Base-by-base conservation (phyloP, 2,888 invertebrate genomes). In the Tortrix viridana region DNA sequence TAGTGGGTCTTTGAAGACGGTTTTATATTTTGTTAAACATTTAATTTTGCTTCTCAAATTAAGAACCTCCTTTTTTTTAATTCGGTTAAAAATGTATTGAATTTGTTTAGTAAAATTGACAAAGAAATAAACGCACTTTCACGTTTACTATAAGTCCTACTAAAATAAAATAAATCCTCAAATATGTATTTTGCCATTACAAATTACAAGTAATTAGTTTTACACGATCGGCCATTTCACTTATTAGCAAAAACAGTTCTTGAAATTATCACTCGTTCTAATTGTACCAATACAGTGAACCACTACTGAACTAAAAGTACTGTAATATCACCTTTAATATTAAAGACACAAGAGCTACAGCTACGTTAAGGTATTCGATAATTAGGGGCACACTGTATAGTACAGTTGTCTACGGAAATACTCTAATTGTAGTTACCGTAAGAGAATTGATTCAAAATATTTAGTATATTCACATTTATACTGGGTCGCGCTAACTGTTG, bases 361-460 rank as follows among this genome's bases (percentile, higher is more conserved):
- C 19, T 47, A n/a, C 16, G 14, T 23, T 32, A 32, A 32, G 32
- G 32, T 32, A 1, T 32, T 20, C n/a, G 9, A 38, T 38, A 53
- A 20, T 41, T 53, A 38, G 18, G 9, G n/a, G 48, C 48, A 18
- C 6, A 22, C 14, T 38, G 52, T 52, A 52, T 14, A 50, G 49
- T 44, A 56, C 61, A 56, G 46, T 38, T 38, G 49, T 57, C 50
- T 62, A 43, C 46, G 5, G 26, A 54, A 54, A 47, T 41, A 57
- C 50, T 56, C 62, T 62, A 62, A 62, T 62, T 62, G 56, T 47
- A 78, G 83, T 88, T 88, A 89, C 81, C 78, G 71, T 65, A 66
- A 67, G 81, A 80, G 77, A 86, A 88, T 80, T 84, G 85, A 88
- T 85, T 85, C 86, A 81, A 82, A 69, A 79, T 77, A 80, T 84